Conservation (phyloP, 1,140 invertebrate species). For the Mizuhopecten yessoensis region DNA sequence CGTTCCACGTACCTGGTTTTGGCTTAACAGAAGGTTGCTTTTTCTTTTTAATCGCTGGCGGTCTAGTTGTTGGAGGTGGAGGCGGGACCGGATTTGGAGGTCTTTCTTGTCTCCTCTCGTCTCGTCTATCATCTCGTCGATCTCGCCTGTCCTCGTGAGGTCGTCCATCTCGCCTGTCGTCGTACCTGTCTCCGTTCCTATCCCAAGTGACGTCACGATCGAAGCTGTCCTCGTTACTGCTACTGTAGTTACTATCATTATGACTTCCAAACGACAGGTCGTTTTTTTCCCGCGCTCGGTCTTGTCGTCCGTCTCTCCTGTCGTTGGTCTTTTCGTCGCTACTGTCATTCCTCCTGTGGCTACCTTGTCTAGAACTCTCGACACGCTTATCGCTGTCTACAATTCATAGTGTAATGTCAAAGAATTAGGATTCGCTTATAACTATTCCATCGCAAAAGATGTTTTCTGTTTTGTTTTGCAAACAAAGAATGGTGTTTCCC, state of each 20-base stretch:
- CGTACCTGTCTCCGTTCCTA: neutral
- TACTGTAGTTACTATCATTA: slow-evolving; percentile 43
- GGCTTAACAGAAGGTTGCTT: neutral
- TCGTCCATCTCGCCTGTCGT: neutral
- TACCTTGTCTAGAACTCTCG: too few species aligned
- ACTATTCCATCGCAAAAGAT: too few species aligned
- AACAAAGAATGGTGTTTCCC: too few species aligned
- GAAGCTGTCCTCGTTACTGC: slow-evolving; percentile 42
- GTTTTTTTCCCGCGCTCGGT: neutral
- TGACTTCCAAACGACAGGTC: neutral
- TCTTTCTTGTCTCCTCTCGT: neutral
- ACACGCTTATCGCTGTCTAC: too few species aligned
- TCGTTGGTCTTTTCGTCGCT: neutral
- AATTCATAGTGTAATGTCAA: neutral
- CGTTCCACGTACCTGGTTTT: neutral
- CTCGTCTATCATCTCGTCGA: slow-evolving; percentile 42
- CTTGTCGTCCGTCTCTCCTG: neutral
- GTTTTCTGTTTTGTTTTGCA: too few species aligned
- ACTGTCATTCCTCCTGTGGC: too few species aligned
- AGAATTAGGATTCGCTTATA: too few species aligned
- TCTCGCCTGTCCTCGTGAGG: neutral
- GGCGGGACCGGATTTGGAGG: neutral
- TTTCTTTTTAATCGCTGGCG: neutral
- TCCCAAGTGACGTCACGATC: neutral
- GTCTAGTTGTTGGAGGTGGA: neutral